These are phyloP conservation scores for Gouania willdenowi DNA, from an alignment of 2,797 vertebrate genomes.

Conservation along the genomic window DNA sequence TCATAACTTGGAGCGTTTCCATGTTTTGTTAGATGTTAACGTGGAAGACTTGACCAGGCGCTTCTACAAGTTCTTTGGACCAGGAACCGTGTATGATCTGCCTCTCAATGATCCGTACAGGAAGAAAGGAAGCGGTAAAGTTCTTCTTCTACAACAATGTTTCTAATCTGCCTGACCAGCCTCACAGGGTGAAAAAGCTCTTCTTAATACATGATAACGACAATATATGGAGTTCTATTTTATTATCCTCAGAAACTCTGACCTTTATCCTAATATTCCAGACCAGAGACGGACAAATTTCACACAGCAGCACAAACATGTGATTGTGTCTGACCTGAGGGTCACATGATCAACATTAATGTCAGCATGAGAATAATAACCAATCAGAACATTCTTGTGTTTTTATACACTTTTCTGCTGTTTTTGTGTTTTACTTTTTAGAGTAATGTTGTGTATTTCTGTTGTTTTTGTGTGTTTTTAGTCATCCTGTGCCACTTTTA, in stretches of 20 bases:
- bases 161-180: constrained; percentile 9
- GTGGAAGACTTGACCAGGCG: constrained; percentile 57
- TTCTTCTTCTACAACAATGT: not conserved
- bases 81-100: constrained; percentile 62
- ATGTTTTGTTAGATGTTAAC: constrained; percentile 45
- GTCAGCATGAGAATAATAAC: no score
- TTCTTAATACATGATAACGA: constrained; percentile 19
- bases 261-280: constrained; percentile 18
- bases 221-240: not conserved
- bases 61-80: constrained; percentile 63
- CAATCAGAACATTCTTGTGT: no score
- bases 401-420: no score
- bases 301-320: no score
- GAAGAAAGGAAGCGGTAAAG: constrained; percentile 57
- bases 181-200: not conserved
- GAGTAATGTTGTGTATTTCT: no score
- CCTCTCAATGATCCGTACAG: constrained; percentile 68
- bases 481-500: no score
- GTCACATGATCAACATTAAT: no score
- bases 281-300: no score
- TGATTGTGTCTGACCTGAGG: no score
- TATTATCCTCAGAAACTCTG: constrained; percentile 21
- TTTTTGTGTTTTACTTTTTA: no score
- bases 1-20: no score
- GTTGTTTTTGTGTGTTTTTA: no score